Percentiles rank a stretch among this genome's conserved stretches.
Conservation (phyloP, 2,888 invertebrate species). For the Ctenicera cuprea region DNA sequence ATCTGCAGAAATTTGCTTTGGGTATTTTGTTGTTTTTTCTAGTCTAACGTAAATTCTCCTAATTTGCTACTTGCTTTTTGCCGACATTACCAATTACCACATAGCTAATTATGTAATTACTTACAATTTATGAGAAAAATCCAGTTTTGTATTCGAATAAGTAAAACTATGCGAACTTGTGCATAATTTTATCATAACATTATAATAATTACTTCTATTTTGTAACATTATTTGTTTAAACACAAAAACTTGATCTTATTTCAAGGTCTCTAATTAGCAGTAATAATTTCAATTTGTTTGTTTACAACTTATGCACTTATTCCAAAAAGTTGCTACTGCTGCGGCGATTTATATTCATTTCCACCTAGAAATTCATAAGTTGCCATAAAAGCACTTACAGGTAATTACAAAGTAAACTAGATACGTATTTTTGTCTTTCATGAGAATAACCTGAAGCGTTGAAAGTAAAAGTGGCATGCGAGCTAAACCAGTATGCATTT, state of each 20-base stretch:
- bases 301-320: no score
- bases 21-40: no score
- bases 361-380: no score
- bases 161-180: background rate
- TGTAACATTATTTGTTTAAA: slow-evolving; percentile 1
- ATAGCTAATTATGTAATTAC: background rate
- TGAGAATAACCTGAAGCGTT: slow-evolving; percentile 14
- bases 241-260: background rate
- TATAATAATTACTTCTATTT: background rate
- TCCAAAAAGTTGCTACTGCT: no score
- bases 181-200: slow-evolving; percentile 4
- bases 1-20: no score
- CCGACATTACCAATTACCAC: no score
- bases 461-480: slow-evolving; percentile 22
- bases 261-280: background rate
- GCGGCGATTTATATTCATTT: no score
- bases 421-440: background rate
- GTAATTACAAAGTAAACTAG: background rate
- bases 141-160: background rate
- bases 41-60: no score
- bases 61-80: no score
- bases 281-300: background rate
- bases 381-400: no score
- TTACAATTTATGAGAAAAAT: background rate
- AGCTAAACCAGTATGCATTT: background rate